Percentiles rank a stretch among this genome's conserved stretches.
phyloP scores from a whole-genome alignment of 2,113 vertebrate genomes.

The Chaetorhynchus papuensis region DNA sequence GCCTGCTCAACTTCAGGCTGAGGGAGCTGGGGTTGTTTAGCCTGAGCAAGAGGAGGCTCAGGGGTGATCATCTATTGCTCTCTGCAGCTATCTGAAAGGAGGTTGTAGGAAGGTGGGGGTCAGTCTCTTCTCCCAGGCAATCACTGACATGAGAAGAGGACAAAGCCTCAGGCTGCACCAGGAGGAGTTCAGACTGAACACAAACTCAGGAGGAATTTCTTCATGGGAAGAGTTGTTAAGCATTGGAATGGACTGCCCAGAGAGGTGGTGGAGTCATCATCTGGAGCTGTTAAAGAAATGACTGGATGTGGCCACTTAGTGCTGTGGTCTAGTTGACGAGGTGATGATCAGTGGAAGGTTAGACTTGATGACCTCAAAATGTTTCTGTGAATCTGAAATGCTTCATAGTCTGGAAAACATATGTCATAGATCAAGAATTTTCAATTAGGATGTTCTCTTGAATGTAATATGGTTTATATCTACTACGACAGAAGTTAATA shows the following conservation, averaged over 20 bases:
- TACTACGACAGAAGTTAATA: not conserved
- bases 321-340: not conserved
- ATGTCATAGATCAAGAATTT: not conserved
- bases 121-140: not conserved
- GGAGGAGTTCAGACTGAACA: not conserved
- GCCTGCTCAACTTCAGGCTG: not conserved
- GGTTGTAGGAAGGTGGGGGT: not conserved
- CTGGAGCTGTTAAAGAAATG: not conserved
- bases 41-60: not conserved
- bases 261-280: too few relatives aligned
- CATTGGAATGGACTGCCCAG: not conserved
- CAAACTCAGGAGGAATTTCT: not conserved
- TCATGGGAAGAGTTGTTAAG: not conserved
- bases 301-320: not conserved
- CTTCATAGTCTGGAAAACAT: not conserved
- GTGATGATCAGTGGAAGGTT: not conserved
- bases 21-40: not conserved
- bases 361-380: not conserved
- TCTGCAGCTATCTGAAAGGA: not conserved
- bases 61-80: not conserved
- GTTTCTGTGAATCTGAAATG: not conserved
- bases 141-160: not conserved
- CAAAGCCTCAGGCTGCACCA: not conserved
- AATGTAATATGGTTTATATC: not conserved
- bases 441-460: not conserved